Conservation (phyloP, 2,888 invertebrate genomes). For the Platycnemis pennipes region DNA sequence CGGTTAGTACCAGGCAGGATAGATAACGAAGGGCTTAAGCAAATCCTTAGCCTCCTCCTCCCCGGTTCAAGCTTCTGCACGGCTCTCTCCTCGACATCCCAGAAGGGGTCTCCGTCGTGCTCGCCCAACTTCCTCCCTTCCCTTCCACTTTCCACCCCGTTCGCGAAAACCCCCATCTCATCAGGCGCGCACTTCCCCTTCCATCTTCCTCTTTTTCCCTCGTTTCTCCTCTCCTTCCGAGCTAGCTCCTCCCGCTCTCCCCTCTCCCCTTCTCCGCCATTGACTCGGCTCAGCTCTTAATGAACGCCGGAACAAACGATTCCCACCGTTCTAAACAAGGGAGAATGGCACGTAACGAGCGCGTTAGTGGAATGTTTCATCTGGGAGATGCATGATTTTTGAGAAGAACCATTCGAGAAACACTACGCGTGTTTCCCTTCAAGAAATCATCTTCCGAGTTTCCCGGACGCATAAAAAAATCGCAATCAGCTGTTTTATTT, state of each 20-base stretch:
- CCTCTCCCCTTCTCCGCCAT: no score
- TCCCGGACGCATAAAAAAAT: background rate
- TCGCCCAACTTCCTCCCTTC: no score
- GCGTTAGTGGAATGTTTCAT: background rate
- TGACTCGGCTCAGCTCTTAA: background rate
- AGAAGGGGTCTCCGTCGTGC: no score
- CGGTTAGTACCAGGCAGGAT: background rate
- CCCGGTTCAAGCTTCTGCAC: background rate
- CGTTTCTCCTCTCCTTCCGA: background rate
- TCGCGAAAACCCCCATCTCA: background rate
- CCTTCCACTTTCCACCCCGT: no score
- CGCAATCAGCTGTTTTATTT: no score
- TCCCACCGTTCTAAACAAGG: background rate
- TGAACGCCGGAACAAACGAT: background rate
- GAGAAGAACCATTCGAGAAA: background rate
- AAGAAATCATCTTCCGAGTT: background rate
- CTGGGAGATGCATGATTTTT: background rate
- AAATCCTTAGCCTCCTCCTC: background rate
- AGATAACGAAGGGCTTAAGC: background rate
- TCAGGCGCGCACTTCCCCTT: background rate
- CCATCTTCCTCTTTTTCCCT: background rate
- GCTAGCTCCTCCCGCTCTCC: background rate
- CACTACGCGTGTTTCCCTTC: background rate
- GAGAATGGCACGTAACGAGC: background rate
- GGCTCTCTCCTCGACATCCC: background rate